Conservation (phyloP, 23 tunicate species). For the Styela clava region DNA sequence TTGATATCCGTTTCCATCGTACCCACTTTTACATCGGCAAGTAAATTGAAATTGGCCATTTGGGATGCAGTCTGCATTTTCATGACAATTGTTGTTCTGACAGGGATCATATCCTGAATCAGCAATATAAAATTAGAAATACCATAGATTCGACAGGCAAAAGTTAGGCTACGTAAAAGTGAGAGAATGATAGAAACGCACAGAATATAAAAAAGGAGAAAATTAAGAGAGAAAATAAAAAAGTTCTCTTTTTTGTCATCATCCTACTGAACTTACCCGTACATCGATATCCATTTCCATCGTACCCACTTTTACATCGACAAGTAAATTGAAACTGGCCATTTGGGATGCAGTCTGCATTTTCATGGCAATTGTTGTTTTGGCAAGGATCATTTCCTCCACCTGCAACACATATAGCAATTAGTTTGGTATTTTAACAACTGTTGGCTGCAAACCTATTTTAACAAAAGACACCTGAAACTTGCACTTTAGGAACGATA, state of each 20-base stretch:
- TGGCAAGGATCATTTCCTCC: background rate
- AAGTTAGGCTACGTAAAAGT: too few relatives aligned
- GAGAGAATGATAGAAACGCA: too few relatives aligned
- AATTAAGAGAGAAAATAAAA: too few relatives aligned
- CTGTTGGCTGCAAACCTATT: too few relatives aligned
- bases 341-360: background rate
- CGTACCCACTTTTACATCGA: background rate
- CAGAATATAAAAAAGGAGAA: too few relatives aligned
- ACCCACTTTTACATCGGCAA: background rate
- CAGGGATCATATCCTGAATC: background rate
- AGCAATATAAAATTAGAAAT: too few relatives aligned
- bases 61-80: background rate
- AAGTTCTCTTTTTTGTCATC: too few relatives aligned
- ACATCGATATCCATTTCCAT: background rate
- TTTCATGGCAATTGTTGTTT: background rate
- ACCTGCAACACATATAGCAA: too few relatives aligned
- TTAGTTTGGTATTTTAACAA: too few relatives aligned
- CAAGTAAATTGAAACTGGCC: background rate
- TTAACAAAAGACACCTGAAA: too few relatives aligned
- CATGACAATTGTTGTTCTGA: background rate
- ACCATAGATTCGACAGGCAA: too few relatives aligned
- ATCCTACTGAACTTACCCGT: background rate
- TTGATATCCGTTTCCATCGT: background rate
- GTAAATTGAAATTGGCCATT: background rate
- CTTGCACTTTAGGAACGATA: too few relatives aligned